phyloP scores from a whole-genome alignment of 2,888 invertebrate species.

The Alviniconcha strummeri region DNA sequence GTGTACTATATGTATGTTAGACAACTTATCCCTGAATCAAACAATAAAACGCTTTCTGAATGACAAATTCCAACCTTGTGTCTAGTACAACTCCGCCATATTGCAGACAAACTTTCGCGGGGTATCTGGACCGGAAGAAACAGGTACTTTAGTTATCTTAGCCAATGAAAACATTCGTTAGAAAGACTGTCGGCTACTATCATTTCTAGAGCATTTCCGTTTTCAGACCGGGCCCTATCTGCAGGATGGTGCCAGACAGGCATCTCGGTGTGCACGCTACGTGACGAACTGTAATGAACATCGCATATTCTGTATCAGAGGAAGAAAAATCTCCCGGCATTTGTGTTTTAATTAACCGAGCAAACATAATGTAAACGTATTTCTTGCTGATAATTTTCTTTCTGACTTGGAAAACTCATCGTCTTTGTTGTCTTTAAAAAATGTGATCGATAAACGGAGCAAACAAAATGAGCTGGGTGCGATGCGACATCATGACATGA shows the following conservation, averaged over 20 bases:
- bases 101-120: constrained; percentile 36
- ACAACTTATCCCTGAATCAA: background rate
- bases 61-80: background rate
- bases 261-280: too few relatives aligned
- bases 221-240: constrained; percentile 12
- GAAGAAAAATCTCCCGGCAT: too few relatives aligned
- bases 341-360: too few relatives aligned
- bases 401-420: too few relatives aligned
- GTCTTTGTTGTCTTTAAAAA: too few relatives aligned
- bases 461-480: too few relatives aligned
- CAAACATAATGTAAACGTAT: too few relatives aligned
- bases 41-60: background rate
- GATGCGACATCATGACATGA: too few relatives aligned
- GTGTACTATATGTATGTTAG: background rate
- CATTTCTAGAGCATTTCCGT: constrained; percentile 21
- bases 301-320: too few relatives aligned
- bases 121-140: constrained; percentile 23
- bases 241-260: background rate
- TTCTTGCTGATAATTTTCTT: too few relatives aligned
- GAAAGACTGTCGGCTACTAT: background rate
- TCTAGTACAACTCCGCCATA: constrained; percentile 14
- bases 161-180: constrained; percentile 21
- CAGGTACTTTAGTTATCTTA: background rate
- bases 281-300: too few relatives aligned
- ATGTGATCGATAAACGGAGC: too few relatives aligned